Base-by-base conservation (phyloP, 1,140 invertebrate genomes). In the Drosophila lacteicornis region DNA sequence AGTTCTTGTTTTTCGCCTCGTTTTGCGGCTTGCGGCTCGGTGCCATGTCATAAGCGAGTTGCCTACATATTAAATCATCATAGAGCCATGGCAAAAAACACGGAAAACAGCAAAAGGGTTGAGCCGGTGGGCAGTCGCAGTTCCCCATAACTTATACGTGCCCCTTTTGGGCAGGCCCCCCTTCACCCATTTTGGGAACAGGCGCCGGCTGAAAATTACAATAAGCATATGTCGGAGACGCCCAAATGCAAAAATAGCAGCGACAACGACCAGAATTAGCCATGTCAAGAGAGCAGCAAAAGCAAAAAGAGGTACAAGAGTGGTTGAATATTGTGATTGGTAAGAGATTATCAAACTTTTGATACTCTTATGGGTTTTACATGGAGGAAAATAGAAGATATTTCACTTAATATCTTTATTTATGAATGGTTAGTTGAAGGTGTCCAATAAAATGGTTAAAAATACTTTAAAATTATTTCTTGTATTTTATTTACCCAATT, bases 191-290 rank as follows among this genome's bases (percentile, higher is more conserved):
- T 57, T 40, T 38, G 49, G 40, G 36, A 36, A 45, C 36, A 67
- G 84, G 84, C 84, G 84, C 84, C 84, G 80, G 53, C 33, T 65
- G 68, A 57, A 75, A 88, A 88, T 83, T 87, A 84, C 69, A 75
- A 88, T 88, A 75, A 84, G 40, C 84, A 84, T 71, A 88, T 88
- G 85, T 61, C 33, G 50, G 25, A 56, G 27, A 84, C 80, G 80
- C 84, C 83, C 83, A 77, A 79, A 79, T 79, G 75, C 43, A 58
- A 17, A 75, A 63, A 56, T 25, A 22, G 51, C 71, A 43, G 50
- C 55, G 73, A 68, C 71, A 58, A 68, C 56, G 53, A 76, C 42
- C 63, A 71, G 66, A 79, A 79, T 79, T 79, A 71, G 75, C 75
- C 65, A 79, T 53, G 58, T 63, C 17, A n/a, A 57, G 25, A 58